Conservation (phyloP, 1,140 invertebrate species). For the Ceratina japonica region DNA sequence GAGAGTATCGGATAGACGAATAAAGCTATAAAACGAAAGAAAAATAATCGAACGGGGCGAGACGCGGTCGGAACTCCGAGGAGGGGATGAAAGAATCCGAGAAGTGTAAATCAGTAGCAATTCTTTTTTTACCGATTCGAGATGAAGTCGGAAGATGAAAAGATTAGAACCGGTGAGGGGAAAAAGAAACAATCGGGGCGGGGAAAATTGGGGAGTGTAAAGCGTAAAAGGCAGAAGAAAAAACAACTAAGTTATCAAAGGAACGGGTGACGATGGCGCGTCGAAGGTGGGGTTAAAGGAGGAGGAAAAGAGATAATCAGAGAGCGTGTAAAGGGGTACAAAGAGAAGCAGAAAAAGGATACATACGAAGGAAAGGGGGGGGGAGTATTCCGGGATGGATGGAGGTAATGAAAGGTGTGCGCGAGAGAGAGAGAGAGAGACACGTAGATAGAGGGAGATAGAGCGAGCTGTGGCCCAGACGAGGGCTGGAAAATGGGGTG, state of each 20-base stretch:
- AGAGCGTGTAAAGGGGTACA: not conserved
- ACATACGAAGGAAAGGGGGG: not conserved
- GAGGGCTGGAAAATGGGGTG: not conserved
- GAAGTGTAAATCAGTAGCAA: constrained; percentile 10
- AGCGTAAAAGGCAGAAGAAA: not conserved
- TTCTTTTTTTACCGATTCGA: not conserved
- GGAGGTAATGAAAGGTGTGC: not conserved
- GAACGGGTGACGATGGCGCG: too few relatives aligned
- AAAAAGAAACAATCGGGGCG: not conserved
- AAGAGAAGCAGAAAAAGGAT: not conserved
- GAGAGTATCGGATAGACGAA: not conserved
- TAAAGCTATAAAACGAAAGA: not conserved
- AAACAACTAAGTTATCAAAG: not conserved
- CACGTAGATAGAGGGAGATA: not conserved
- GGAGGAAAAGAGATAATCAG: constrained; percentile 1
- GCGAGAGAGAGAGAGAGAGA: not conserved
- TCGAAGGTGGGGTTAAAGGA: too few relatives aligned
- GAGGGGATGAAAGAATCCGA: too few relatives aligned
- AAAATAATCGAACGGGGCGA: not conserved
- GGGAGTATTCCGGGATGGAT: not conserved
- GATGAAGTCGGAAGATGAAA: not conserved
- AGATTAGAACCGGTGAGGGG: not conserved
- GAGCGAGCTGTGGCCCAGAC: not conserved
- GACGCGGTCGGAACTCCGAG: not conserved
- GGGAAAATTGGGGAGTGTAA: constrained; percentile 5